Evolutionary conservation across 2,797 vertebrate species (phyloP).

Genomic region (Helicolenus hilgendorfi): DNA sequence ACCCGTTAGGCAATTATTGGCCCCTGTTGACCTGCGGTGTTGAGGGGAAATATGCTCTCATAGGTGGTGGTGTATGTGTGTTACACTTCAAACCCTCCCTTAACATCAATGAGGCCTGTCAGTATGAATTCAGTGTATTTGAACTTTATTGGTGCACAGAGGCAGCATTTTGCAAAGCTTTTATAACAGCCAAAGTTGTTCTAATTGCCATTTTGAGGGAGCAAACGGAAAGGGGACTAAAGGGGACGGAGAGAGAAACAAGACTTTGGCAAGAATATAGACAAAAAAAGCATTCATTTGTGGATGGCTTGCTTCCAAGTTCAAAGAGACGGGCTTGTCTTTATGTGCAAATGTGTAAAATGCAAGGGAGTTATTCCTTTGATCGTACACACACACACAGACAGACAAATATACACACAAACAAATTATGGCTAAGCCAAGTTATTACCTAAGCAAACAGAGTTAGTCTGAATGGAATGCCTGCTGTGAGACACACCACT

Average conservation of each 20-base stretch:
- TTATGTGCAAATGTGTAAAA: conserved; percentile 60
- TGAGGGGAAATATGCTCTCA: conserved; percentile 52
- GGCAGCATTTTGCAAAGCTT: conserved; percentile 1
- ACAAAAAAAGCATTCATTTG: conserved; percentile 39
- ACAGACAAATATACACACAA: conserved; percentile 67
- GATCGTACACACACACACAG: conserved; percentile 16
- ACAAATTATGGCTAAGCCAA: conserved; percentile 78
- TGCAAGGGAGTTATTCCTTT: conserved; percentile 46
- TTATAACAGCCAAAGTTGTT: conserved; percentile 23
- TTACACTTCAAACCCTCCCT: not conserved
- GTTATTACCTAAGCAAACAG: conserved; percentile 83
- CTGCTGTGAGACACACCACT: conserved; percentile 73
- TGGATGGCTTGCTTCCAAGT: conserved; percentile 40
- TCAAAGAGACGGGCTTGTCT: conserved; percentile 50
- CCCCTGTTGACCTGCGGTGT: conserved; percentile 45
- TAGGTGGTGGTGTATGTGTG: conserved; percentile 34
- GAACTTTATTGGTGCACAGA: conserved; percentile 20
- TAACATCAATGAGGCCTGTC: conserved; percentile 45
- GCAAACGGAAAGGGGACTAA: not conserved
- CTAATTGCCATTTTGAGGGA: conserved; percentile 9
- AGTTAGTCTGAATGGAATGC: conserved; percentile 76
- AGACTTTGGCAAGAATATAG: conserved; percentile 17
- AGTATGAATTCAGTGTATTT: conserved; percentile 33
- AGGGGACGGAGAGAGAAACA: not conserved
- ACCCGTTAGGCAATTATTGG: conserved; percentile 37